Conservation (phyloP, 2,797 vertebrate genomes). For the Ibycter americanus region DNA sequence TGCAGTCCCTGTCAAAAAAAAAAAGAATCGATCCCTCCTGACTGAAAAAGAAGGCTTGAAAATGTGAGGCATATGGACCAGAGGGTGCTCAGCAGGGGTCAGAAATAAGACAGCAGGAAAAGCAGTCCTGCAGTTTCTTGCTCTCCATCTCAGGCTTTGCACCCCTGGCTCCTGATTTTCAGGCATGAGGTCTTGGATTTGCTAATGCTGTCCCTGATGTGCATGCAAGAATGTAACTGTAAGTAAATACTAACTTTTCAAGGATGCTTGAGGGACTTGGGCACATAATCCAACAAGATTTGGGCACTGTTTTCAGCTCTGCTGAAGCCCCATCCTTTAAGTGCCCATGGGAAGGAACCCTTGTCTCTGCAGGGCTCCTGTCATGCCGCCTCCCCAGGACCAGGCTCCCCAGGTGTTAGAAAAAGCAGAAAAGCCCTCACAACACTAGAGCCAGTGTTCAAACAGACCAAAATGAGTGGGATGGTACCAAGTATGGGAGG, state of each 20-base stretch:
- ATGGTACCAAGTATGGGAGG: not conserved
- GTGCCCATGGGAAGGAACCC: fast-evolving
- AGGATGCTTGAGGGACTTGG: not conserved
- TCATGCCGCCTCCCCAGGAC: fast-evolving
- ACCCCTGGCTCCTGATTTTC: not conserved
- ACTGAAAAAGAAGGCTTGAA: not conserved
- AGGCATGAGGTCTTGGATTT: not conserved
- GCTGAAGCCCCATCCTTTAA: not conserved
- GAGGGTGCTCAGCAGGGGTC: not conserved
- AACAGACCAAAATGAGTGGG: fast-evolving
- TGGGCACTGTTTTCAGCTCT: not conserved
- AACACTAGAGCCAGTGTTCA: fast-evolving
- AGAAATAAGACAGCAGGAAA: not conserved
- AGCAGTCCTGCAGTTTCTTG: not conserved
- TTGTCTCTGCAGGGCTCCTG: fast-evolving
- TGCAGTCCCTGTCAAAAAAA: not conserved
- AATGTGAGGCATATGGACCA: not conserved
- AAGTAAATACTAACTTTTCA: not conserved
- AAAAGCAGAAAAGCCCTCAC: not conserved
- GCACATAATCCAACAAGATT: not conserved
- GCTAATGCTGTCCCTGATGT: not conserved
- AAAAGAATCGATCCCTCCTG: not conserved
- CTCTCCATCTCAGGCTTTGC: not conserved
- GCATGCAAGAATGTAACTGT: not conserved
- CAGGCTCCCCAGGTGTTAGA: not conserved